Evolutionary conservation across 1,140 invertebrate species (phyloP).

Genomic region (Drosophila quadrilineata): DNA sequence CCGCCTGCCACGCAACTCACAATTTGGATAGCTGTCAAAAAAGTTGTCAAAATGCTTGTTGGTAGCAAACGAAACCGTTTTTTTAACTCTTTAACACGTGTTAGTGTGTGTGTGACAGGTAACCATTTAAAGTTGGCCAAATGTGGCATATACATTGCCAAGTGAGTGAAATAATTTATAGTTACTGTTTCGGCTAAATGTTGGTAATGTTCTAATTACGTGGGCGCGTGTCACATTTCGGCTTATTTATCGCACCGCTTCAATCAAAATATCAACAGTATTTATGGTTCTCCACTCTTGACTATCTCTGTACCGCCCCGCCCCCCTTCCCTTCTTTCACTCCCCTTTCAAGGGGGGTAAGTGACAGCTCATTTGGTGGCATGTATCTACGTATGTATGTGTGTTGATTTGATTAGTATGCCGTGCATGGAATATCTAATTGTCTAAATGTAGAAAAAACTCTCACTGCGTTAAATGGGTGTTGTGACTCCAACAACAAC

Average conservation of each 20-base stretch:
- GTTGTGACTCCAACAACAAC: too few relatives aligned
- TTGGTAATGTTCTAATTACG: slow-evolving; percentile 76
- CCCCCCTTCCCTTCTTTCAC: too few relatives aligned
- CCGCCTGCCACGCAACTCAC: slow-evolving; percentile 46
- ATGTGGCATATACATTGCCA: too few relatives aligned
- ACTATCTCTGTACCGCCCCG: too few relatives aligned
- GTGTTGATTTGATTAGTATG: slow-evolving; percentile 64
- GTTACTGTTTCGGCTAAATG: slow-evolving; percentile 55
- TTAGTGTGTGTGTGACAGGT: not conserved
- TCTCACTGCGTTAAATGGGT: slow-evolving; percentile 13
- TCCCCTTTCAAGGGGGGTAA: too few relatives aligned
- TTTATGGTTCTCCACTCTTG: slow-evolving; percentile 47
- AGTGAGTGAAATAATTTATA: slow-evolving; percentile 50
- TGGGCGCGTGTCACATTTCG: slow-evolving; percentile 69
- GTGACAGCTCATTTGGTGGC: too few relatives aligned
- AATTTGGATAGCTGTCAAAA: slow-evolving; percentile 55
- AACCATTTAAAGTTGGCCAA: slow-evolving; percentile 46
- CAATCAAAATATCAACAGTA: slow-evolving; percentile 51
- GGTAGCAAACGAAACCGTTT: not conserved
- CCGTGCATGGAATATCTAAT: slow-evolving; percentile 52
- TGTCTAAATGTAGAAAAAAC: not conserved
- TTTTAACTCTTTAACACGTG: not conserved
- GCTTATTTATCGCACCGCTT: slow-evolving; percentile 49
- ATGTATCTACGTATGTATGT: slow-evolving; percentile 3
- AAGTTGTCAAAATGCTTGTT: slow-evolving; percentile 29